Base-by-base conservation (phyloP, 64 coral and sea anemone genomes). In the Porites australiensis region DNA sequence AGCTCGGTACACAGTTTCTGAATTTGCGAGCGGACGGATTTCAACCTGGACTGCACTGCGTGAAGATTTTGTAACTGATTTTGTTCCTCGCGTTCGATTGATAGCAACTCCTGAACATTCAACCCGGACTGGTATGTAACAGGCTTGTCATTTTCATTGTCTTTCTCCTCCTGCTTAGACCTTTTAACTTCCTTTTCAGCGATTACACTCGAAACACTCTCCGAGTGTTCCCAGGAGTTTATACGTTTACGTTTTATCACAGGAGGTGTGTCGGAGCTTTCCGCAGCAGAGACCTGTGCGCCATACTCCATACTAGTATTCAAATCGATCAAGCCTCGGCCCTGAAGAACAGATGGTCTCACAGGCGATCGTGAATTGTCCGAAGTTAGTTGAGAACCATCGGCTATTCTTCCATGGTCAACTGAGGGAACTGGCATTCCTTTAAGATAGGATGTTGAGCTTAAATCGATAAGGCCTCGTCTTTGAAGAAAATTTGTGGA, bases 1-100 rank as follows among this genome's bases (percentile, higher is more conserved):
- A 98, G 76, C 21, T 98, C 95, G 21, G 90, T 94, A 87, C 90
- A 94, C 13, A 98, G 55, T 44, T 93, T 87, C 70, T 98, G 95
- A 52, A 98, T 94, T 19, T 94, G 91, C 8, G 91, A 55, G 5
- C 89, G 81, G 12, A 92, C 90, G 57, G 62, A 70, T 87, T 94
- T 94, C 70, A 90, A 60, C 48, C 90, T 74, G 5, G 82, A 86
- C 70, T 94, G 95, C n/a, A 94, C 84, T 0, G 75, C 77, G 23
- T 98, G 83, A 9, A 98, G 63, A 64, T 85, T 74, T 58, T 98
- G 91, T 50, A 94, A 55, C 72, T 98, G 95, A 15, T 87, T 86
- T 91, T 91, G 95, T 15, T 98, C 95, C 47, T 98, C 92, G 46
- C 80, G 82, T 91, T 98, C 95, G 11, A 98, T 85, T 19, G 50